Percentiles rank a stretch among this genome's conserved stretches.
These are phyloP conservation scores for Marisa cornuarietis DNA, from an alignment of 1,140 invertebrate genomes.

Conservation along the genomic window DNA sequence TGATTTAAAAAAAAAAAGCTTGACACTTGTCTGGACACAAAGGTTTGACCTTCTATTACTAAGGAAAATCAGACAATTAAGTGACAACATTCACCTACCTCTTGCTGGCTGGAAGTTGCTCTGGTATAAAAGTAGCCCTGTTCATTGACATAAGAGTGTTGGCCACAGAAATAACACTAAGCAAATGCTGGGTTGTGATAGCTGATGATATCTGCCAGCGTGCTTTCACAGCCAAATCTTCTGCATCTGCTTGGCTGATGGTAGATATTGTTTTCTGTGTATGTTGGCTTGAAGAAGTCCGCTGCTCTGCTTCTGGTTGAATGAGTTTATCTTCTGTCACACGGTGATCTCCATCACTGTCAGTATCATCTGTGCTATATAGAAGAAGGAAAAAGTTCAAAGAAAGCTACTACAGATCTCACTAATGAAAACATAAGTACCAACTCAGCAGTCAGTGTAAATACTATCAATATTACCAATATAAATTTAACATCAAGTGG, in stretches of 20 bases:
- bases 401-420: conserved; percentile 2
- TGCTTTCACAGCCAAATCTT: conserved; percentile 69
- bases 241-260: conserved; percentile 12
- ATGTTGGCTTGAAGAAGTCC: background rate
- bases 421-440: background rate
- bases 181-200: conserved; percentile 93
- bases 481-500: too few relatives aligned
- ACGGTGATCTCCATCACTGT: conserved; percentile 3
- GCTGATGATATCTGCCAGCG: conserved; percentile 97
- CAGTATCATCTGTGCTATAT: conserved; percentile 19
- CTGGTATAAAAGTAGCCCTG: conserved; percentile 82
- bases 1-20: too few relatives aligned
- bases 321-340: background rate
- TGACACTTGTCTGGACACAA: too few relatives aligned
- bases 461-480: too few relatives aligned
- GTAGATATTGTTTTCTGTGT: background rate
- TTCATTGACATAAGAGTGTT: conserved; percentile 99
- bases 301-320: background rate
- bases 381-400: background rate
- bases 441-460: too few relatives aligned
- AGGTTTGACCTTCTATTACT: too few relatives aligned
- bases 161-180: conserved; percentile 91
- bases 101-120: background rate
- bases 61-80: too few relatives aligned
- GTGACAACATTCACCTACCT: too few relatives aligned